Evolutionary conservation across 1,140 invertebrate genomes (phyloP).

Genomic region (Gryon sp.): DNA sequence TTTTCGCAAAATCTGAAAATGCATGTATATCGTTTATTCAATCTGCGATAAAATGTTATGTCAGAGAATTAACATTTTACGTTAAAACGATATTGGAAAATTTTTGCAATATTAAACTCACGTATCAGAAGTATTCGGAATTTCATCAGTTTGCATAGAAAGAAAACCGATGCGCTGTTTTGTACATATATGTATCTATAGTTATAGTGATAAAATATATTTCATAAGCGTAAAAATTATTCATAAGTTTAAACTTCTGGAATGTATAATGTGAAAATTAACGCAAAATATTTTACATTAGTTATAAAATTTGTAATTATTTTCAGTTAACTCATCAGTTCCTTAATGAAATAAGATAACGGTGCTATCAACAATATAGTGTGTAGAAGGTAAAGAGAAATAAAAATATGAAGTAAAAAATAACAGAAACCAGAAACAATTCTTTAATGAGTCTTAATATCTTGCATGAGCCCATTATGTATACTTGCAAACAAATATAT

Average conservation of each 20-base stretch:
- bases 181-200: slow-evolving; percentile 31
- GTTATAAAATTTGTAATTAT: slow-evolving; percentile 30
- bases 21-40: slow-evolving; percentile 11
- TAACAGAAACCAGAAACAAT: slow-evolving; percentile 13
- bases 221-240: slow-evolving; percentile 20
- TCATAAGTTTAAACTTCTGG: slow-evolving; percentile 20
- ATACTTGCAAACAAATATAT: slow-evolving; percentile 47
- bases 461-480: slow-evolving; percentile 15
- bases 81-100: slow-evolving; percentile 23
- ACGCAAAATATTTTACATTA: slow-evolving; percentile 23
- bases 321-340: slow-evolving; percentile 2
- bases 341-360: background rate
- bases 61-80: slow-evolving; percentile 39
- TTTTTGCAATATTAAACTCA: slow-evolving; percentile 22
- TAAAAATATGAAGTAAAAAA: too few species aligned
- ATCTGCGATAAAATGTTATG: slow-evolving; percentile 16
- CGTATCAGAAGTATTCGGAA: slow-evolving; percentile 17
- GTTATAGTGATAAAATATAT: slow-evolving; percentile 36
- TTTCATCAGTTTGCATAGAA: slow-evolving; percentile 15
- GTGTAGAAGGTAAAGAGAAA: too few species aligned
- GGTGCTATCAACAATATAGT: background rate
- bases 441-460: too few species aligned
- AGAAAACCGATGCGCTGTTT: slow-evolving; percentile 10
- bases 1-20: slow-evolving; percentile 13
- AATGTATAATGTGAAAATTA: slow-evolving; percentile 23